Evolutionary conservation across 2,797 vertebrate species (phyloP).

Genomic region (Corythornis leucogaster): DNA sequence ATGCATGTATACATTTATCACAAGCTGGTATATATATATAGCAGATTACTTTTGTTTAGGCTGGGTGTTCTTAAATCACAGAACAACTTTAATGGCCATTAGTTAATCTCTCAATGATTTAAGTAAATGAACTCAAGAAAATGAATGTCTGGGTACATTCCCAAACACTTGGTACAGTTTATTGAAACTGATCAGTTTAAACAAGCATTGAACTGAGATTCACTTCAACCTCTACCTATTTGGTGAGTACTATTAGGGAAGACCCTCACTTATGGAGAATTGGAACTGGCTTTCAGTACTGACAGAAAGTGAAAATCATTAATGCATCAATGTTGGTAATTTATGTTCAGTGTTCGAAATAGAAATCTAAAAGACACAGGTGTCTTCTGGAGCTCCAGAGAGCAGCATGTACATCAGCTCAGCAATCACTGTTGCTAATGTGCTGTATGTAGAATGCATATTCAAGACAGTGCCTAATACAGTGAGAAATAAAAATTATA

Average conservation of each 20-base stretch:
- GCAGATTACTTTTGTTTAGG: not conserved
- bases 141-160: slow-evolving; percentile 24
- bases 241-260: slow-evolving; percentile 32
- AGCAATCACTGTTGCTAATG: not conserved
- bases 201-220: slow-evolving; percentile 64
- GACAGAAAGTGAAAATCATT: slow-evolving; percentile 16
- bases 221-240: slow-evolving; percentile 24
- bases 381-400: slow-evolving; percentile 10
- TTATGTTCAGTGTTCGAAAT: not conserved
- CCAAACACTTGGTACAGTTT: slow-evolving; percentile 37
- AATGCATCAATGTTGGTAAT: not conserved
- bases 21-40: not conserved
- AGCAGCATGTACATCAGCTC: not conserved
- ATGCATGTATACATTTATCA: not conserved
- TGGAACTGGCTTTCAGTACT: slow-evolving; percentile 32
- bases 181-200: slow-evolving; percentile 60
- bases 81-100: slow-evolving; percentile 10
- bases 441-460: not conserved
- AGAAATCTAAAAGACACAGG: not conserved
- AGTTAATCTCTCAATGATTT: not conserved
- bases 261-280: not conserved
- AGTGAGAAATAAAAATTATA: not conserved
- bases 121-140: slow-evolving; percentile 38
- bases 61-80: not conserved
- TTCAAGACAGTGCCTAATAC: not conserved